A percentile compares a stretch with the other conserved stretches of the same genome.
Conservation (phyloP, 2,113 vertebrate genomes). For the Pandion haliaetus region DNA sequence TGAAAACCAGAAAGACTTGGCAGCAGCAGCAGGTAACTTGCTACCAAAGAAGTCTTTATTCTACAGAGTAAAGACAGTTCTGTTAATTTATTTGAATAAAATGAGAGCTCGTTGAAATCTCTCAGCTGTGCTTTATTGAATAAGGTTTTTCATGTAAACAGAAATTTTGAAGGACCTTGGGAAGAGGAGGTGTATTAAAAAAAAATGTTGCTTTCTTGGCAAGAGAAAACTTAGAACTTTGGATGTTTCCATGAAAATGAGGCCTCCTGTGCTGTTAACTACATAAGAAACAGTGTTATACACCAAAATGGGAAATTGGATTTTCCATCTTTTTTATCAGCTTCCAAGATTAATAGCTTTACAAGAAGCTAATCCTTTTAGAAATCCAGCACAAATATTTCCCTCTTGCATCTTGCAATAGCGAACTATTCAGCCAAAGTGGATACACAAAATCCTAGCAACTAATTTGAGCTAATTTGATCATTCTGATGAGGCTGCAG, state of each 20-base stretch:
- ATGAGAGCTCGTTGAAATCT: background rate
- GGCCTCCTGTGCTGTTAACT: background rate
- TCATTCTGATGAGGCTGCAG: background rate
- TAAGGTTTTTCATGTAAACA: background rate
- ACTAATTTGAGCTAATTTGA: background rate
- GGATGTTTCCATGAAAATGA: background rate
- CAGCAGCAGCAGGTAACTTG: background rate
- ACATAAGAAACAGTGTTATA: background rate
- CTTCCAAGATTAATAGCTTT: background rate
- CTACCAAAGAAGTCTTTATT: background rate
- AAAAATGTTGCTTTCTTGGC: background rate
- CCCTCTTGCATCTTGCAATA: background rate
- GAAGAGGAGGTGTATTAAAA: background rate
- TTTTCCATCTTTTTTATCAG: background rate
- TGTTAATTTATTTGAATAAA: background rate
- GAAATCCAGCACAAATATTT: background rate
- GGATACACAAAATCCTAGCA: background rate
- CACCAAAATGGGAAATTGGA: background rate
- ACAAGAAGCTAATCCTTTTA: background rate
- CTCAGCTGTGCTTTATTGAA: background rate
- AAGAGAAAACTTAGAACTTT: background rate
- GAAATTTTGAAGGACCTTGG: background rate
- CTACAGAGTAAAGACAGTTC: background rate
- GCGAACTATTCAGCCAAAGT: background rate
- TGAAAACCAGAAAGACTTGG: background rate